Base-by-base conservation (phyloP, 2,797 vertebrate genomes). In the Anableps anableps region DNA sequence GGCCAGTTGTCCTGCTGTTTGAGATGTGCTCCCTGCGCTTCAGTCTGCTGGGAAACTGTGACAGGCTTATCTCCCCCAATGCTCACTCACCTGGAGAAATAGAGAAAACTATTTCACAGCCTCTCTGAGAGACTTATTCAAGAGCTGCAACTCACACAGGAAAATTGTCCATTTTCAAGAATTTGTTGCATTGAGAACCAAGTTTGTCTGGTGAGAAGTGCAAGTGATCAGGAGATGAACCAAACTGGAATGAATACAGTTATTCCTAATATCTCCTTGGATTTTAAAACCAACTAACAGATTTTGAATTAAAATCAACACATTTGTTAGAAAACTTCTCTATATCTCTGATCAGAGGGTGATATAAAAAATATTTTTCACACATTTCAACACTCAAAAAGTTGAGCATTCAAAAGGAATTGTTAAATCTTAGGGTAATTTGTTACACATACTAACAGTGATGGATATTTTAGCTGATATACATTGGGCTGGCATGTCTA, bases 51-150 rank as follows among this genome's bases (percentile, higher is more conserved):
- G 86, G 87, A 90, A 82, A 45, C 16, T 76, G 89, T 91, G 91
- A 93, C 93, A 89, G 89, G 82, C 87, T 93, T 93, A 93, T 93
- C 91, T 88, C 87, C 87, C 84, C 77, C n/a, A 84, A 82, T 72
- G 85, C 86, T 90, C 88, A 81, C 89, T 93, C 93, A 94, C 93
- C 93, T 93, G 90, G 86, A 89, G 88, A 89, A 89, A 74, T 60
- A 43, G 79, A 70, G 58, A 43, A 45, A 72, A 75, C 53, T 47
- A 43, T 60, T 77, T 86, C 81, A 16, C 75, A 66, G 87, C 85
- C 86, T 83, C 86, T 80, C 77, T 72, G 38, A 62, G 79, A 76
- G 72, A 29, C 75, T 80, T 86, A 76, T 80, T 75, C 75, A 77
- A 66, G 70, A 80, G 70, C 74, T 86, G 81, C 84, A 89, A 86